Evolutionary conservation across 2,113 vertebrate species (phyloP), one percentile per base, ranked within the genome.

Genomic region (Colius striatus): DNA sequence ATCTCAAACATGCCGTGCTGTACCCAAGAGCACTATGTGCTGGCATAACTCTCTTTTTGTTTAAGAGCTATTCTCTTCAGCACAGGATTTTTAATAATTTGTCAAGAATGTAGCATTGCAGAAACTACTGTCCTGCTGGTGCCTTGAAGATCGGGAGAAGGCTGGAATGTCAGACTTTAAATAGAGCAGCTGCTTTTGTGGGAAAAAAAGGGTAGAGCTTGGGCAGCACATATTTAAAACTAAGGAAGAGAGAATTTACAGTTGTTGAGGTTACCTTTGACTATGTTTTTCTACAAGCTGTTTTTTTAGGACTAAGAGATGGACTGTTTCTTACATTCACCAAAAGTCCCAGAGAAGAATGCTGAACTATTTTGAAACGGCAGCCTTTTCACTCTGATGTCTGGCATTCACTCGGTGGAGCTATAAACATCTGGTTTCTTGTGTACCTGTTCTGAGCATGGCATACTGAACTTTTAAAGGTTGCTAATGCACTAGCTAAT

Each of bases 401-500:
- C 30, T 41, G 54, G 17, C 62, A 23, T 41, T 84, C 2, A 1
- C 30, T 61, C 1, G 0, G 23, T 30, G 18, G 1, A 5, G 26
- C 23, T 68, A 41, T 76, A 70, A 79, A n/a, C 26, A 17, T 27
- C 53, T 51, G 13, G 62, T 81, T 9, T 32, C 71, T 25, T 25
- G 26, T 14, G 19, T 75, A 20, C 53, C 57, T 72, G 41, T 34
- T 55, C 26, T 27, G 32, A 48, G 30, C 18, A 1, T 11, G 57
- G 26, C 48, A 21, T 75, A 6, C 16, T 50, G 54, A 32, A 65
- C 20, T 79, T 77, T 43, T 50, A 26, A 61, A 83, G 11, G 77
- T 60, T 87, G 26, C 53, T 84, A 23, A 45, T 51, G 53, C 45
- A 53, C 21, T 58, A 77, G 60, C n/a, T 81, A 81, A 63, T 89